These are phyloP conservation scores for Napeogenes sylphis DNA, from an alignment of 2,888 invertebrate genomes.

Conservation along the genomic window DNA sequence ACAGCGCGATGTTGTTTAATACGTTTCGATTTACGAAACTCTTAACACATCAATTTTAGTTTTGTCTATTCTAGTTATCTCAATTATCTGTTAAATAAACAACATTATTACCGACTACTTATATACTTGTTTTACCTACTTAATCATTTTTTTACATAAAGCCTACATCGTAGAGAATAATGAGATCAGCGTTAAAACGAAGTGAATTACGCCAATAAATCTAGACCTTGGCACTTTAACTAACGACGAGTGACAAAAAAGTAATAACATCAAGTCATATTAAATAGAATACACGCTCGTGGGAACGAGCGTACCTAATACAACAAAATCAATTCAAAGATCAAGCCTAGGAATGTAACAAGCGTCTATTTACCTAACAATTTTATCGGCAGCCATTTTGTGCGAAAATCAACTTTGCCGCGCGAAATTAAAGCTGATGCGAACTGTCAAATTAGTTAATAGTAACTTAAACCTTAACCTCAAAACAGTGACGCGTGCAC, in stretches of 20 bases:
- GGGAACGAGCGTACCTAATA: conserved; percentile 40
- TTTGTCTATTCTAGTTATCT: conserved; percentile 33
- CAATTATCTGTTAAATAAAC: background rate
- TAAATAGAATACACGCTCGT: conserved; percentile 53
- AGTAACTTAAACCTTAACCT: conserved; percentile 76
- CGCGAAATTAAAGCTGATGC: background rate
- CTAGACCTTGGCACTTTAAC: conserved; percentile 20
- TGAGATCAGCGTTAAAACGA: background rate
- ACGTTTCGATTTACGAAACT: conserved; percentile 57
- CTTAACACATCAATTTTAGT: conserved; percentile 23
- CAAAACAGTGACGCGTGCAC: conserved; percentile 65
- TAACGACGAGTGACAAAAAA: conserved; percentile 40
- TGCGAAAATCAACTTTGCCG: conserved; percentile 43
- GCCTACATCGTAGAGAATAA: background rate
- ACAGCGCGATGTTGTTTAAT: conserved; percentile 70
- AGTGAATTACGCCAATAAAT: conserved; percentile 24
- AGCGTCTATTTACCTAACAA: conserved; percentile 35
- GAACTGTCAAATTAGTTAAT: conserved; percentile 3
- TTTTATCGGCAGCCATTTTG: background rate
- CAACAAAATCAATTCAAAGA: conserved; percentile 70
- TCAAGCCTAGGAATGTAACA: conserved; percentile 71
- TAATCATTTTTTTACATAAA: background rate
- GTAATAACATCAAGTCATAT: conserved; percentile 42
- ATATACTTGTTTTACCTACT: background rate
- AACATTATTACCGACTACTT: background rate